Evolutionary conservation across 2,888 invertebrate species (phyloP).

Genomic region (Diarsia mendica): DNA sequence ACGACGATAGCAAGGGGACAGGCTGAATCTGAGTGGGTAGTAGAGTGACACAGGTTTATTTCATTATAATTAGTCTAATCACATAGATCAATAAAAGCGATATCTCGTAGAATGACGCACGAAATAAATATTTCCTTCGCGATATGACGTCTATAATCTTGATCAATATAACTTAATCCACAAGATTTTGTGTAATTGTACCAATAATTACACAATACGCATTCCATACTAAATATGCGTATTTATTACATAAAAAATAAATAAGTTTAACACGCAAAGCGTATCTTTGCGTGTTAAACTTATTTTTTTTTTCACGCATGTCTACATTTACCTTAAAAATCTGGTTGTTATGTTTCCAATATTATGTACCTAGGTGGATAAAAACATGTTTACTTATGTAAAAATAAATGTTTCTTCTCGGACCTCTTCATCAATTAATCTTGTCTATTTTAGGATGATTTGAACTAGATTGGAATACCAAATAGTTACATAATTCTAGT

Average conservation of each 20-base stretch:
- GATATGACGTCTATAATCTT: neutral
- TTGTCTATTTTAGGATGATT: neutral
- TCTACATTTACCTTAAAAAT: slow-evolving; percentile 4
- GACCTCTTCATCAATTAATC: neutral
- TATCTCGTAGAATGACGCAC: neutral
- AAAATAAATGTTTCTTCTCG: slow-evolving; percentile 21
- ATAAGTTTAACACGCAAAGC: slow-evolving; percentile 20
- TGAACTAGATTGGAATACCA: neutral
- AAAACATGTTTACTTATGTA: slow-evolving; percentile 25
- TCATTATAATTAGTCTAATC: too few relatives aligned
- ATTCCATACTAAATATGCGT: neutral
- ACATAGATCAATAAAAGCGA: too few relatives aligned
- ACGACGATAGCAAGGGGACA: too few relatives aligned
- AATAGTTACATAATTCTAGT: too few relatives aligned
- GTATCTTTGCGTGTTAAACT: too few relatives aligned
- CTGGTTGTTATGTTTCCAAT: neutral
- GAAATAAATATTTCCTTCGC: neutral
- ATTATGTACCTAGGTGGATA: neutral
- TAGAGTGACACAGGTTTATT: too few relatives aligned
- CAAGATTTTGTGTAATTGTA: neutral
- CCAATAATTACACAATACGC: slow-evolving; percentile 4
- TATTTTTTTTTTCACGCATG: too few relatives aligned
- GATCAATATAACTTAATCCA: neutral
- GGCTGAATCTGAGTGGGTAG: too few relatives aligned
- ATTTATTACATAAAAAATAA: slow-evolving; percentile 13